Conservation (phyloP, 2,113 vertebrate genomes). For the Hippocampus comes region DNA sequence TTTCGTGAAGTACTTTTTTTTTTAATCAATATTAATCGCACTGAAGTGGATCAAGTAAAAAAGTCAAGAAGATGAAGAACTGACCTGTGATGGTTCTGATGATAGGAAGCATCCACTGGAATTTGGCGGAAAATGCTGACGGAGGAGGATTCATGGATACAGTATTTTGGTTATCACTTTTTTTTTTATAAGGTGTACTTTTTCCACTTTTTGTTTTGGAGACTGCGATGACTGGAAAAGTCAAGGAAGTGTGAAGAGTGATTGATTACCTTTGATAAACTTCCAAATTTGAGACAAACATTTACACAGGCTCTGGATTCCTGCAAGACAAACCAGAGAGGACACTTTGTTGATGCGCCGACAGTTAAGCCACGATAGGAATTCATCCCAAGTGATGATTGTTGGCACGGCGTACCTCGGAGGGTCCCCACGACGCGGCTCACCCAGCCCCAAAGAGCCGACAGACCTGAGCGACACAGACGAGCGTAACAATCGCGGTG, state of each 20-base stretch:
- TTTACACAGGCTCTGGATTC: constrained; percentile 50
- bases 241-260: not conserved
- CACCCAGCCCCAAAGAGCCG: constrained; percentile 64
- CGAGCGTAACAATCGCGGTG: too few relatives aligned
- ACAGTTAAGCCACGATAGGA: not conserved
- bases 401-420: constrained; percentile 39
- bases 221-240: not conserved
- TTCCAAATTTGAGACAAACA: constrained; percentile 50
- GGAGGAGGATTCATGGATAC: constrained; percentile 1
- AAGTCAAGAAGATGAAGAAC: constrained; percentile 11
- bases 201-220: too few relatives aligned
- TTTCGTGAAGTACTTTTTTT: too few relatives aligned
- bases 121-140: constrained; percentile 45
- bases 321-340: constrained; percentile 31
- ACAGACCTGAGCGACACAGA: constrained; percentile 46
- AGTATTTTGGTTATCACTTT: not conserved
- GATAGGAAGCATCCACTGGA: constrained; percentile 41
- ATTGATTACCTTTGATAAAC: constrained; percentile 48
- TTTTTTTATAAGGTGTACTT: not conserved
- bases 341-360: not conserved
- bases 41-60: not conserved
- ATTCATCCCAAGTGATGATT: not conserved
- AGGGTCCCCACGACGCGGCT: constrained; percentile 59
- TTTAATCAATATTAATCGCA: too few relatives aligned
- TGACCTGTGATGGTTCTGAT: constrained; percentile 46